Conservation (phyloP, 2,113 vertebrate species). For the Bombycilla garrulus region DNA sequence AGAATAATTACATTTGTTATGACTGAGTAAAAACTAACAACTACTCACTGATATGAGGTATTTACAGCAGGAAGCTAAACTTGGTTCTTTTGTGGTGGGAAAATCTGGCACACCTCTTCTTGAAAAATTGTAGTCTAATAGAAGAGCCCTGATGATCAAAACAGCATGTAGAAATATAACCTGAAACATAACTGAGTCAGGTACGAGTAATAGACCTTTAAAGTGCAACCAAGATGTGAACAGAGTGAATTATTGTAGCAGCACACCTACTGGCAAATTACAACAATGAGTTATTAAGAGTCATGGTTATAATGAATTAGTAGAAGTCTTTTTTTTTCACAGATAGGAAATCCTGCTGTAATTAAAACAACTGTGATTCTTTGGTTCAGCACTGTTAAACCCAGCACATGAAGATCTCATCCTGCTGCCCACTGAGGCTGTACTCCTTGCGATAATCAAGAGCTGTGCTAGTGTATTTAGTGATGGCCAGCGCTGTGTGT, state of each 20-base stretch:
- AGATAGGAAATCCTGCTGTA: neutral
- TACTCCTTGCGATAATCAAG: neutral
- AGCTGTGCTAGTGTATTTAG: neutral
- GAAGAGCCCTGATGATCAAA: neutral
- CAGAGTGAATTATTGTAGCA: neutral
- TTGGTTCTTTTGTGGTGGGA: neutral
- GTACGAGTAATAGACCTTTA: neutral
- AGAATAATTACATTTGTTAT: neutral
- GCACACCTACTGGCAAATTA: neutral
- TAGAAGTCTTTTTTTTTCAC: neutral
- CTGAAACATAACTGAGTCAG: neutral
- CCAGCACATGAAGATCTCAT: neutral
- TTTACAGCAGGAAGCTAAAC: neutral
- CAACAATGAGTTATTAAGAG: neutral
- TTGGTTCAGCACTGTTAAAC: neutral
- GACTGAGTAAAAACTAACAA: neutral
- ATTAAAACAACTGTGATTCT: neutral
- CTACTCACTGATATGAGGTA: neutral
- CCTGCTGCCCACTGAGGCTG: neutral
- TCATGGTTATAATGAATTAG: neutral
- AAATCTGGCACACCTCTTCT: neutral
- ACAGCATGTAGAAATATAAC: neutral
- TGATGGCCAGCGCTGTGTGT: accelerated
- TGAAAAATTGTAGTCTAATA: neutral
- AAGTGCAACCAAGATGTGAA: neutral